Conservation (phyloP, 2,888 invertebrate species). For the Hydroisotoma schaefferi region DNA sequence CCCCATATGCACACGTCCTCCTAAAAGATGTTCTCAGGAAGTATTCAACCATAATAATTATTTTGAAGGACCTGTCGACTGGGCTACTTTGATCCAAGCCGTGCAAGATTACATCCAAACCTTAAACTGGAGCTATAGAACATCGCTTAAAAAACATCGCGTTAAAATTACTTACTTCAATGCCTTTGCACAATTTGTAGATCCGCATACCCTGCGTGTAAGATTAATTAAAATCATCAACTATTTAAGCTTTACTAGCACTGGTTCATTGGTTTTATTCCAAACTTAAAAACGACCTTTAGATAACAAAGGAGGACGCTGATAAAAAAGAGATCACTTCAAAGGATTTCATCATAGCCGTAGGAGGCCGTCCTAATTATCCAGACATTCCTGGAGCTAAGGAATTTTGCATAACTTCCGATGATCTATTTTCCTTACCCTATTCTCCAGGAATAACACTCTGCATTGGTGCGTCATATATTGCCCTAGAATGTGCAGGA, state of each 20-base stretch:
- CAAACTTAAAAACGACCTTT: slow-evolving; percentile 29
- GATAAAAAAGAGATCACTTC: slow-evolving; percentile 52
- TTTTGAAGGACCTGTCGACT: slow-evolving; percentile 53
- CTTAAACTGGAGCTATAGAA: slow-evolving; percentile 58
- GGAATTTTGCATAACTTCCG: slow-evolving; percentile 57
- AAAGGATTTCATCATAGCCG: slow-evolving; percentile 56
- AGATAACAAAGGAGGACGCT: slow-evolving; percentile 51
- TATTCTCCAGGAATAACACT: slow-evolving; percentile 55
- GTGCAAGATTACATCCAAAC: slow-evolving; percentile 57
- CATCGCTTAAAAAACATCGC: slow-evolving; percentile 52
- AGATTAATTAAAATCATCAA: slow-evolving; percentile 51
- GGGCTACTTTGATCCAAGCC: slow-evolving; percentile 56
- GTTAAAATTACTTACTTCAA: slow-evolving; percentile 57
- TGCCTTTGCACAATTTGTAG: slow-evolving; percentile 55
- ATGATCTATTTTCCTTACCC: slow-evolving; percentile 58
- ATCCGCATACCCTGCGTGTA: slow-evolving; percentile 51
- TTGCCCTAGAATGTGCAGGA: slow-evolving; percentile 60
- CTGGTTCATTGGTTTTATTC: not conserved
- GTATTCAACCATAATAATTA: too few species aligned
- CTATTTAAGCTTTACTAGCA: slow-evolving; percentile 27
- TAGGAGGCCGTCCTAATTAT: slow-evolving; percentile 55
- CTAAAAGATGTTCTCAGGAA: too few species aligned
- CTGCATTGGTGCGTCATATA: slow-evolving; percentile 59
- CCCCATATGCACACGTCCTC: too few species aligned
- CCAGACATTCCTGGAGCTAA: slow-evolving; percentile 53